A percentile compares a stretch with the other conserved stretches of the same genome.
phyloP scores from a whole-genome alignment of 2,113 vertebrate genomes.

The Chloroceryle aenea region DNA sequence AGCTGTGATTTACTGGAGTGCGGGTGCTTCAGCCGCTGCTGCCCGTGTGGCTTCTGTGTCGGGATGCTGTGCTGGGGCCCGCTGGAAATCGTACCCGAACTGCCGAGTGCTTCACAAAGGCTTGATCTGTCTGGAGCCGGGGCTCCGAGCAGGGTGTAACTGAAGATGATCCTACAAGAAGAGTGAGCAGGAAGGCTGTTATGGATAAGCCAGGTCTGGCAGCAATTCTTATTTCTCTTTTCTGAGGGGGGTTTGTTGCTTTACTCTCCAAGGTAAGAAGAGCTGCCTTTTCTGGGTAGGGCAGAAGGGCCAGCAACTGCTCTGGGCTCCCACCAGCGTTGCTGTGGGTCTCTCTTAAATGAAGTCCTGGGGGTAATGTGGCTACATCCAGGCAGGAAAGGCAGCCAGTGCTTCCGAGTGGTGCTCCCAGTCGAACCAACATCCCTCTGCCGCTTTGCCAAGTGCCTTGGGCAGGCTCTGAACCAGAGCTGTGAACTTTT shows the following conservation, averaged over 20 bases:
- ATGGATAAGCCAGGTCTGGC: not conserved
- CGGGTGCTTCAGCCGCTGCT: not conserved
- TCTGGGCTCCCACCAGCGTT: not conserved
- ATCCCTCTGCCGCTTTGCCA: not conserved
- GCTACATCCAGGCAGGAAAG: not conserved
- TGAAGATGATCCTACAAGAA: too few species aligned
- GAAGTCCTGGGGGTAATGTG: not conserved
- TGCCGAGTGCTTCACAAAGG: not conserved
- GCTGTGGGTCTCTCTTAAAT: not conserved
- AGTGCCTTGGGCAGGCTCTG: not conserved
- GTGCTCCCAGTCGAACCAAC: not conserved
- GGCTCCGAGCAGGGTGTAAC: not conserved
- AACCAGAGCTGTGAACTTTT: not conserved
- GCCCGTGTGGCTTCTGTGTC: accelerated
- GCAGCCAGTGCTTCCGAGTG: not conserved
- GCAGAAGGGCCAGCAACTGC: not conserved
- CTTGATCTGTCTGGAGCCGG: not conserved
- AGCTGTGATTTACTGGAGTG: accelerated
- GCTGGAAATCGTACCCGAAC: accelerated
- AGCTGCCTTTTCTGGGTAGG: not conserved
- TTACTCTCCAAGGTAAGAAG: not conserved
- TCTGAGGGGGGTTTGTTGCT: not conserved
- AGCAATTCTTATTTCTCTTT: not conserved
- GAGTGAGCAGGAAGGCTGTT: not conserved
- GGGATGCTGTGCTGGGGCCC: not conserved